These are phyloP conservation scores for Phallusia fumigata DNA, from an alignment of 23 tunicate genomes.

Conservation along the genomic window DNA sequence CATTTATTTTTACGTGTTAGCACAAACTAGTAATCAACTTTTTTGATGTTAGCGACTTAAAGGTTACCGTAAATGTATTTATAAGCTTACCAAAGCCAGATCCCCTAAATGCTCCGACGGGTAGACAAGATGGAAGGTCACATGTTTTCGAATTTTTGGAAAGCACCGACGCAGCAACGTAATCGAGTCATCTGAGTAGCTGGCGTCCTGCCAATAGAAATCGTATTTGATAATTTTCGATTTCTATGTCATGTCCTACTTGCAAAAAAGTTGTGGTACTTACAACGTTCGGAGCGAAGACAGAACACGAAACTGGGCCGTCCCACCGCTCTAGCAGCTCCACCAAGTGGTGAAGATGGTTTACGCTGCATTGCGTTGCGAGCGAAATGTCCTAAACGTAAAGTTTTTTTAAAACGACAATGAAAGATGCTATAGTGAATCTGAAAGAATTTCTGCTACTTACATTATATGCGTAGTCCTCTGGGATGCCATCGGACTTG, in stretches of 20 bases:
- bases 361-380: slow-evolving; percentile 93
- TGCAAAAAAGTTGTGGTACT: no score
- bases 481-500: slow-evolving; percentile 45
- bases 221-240: not conserved
- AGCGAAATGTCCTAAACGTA: slow-evolving; percentile 75
- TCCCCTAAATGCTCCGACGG: slow-evolving; percentile 80
- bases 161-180: slow-evolving; percentile 58
- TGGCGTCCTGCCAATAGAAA: slow-evolving; percentile 64
- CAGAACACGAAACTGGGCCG: slow-evolving; percentile 88
- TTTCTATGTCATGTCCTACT: no score
- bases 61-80: no score
- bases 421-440: not conserved
- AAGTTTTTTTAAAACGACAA: not conserved
- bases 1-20: no score
- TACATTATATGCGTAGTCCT: slow-evolving; percentile 55
- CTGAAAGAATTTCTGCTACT: slow-evolving; percentile 15
- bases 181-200: slow-evolving; percentile 90
- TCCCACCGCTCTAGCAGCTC: slow-evolving; percentile 91
- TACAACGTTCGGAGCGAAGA: slow-evolving; percentile 88
- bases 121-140: slow-evolving; percentile 90
- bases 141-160: slow-evolving; percentile 60
- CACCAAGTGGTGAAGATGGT: slow-evolving; percentile 99
- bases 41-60: not conserved
- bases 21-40: not conserved
- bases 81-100: slow-evolving; percentile 38